These are phyloP conservation scores for Suncus etruscus DNA, from an alignment of 2,113 vertebrate species.

Conservation along the genomic window DNA sequence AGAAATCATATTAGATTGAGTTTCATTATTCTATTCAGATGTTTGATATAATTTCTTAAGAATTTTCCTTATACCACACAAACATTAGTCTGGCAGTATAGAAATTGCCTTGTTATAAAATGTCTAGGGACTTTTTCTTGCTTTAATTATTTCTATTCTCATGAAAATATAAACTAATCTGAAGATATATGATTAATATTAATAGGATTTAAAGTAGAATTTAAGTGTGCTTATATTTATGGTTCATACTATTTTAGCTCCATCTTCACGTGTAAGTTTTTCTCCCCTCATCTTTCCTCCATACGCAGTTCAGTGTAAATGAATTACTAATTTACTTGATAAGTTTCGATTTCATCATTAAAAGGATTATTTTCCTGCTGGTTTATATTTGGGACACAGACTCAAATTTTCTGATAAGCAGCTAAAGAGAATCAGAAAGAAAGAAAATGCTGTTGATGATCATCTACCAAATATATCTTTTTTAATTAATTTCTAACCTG, in stretches of 20 bases:
- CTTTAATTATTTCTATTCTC: background rate
- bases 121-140: no score
- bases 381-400: background rate
- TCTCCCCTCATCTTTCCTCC: background rate
- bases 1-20: background rate
- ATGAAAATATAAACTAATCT: conserved; percentile 20
- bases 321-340: background rate
- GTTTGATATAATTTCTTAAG: conserved; percentile 10
- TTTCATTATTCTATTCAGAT: background rate
- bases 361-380: background rate
- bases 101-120: background rate
- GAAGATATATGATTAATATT: background rate
- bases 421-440: background rate
- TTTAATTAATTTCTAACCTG: background rate
- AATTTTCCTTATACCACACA: background rate
- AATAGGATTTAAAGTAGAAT: background rate
- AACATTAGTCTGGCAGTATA: background rate
- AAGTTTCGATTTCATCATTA: background rate
- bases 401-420: background rate
- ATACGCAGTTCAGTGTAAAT: background rate
- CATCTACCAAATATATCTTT: background rate
- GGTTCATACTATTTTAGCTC: background rate
- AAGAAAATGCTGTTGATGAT: background rate
- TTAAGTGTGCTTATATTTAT: background rate
- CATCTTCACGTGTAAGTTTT: background rate